Conservation (phyloP, 2,888 invertebrate genomes). For the Lithophane ornitopus region DNA sequence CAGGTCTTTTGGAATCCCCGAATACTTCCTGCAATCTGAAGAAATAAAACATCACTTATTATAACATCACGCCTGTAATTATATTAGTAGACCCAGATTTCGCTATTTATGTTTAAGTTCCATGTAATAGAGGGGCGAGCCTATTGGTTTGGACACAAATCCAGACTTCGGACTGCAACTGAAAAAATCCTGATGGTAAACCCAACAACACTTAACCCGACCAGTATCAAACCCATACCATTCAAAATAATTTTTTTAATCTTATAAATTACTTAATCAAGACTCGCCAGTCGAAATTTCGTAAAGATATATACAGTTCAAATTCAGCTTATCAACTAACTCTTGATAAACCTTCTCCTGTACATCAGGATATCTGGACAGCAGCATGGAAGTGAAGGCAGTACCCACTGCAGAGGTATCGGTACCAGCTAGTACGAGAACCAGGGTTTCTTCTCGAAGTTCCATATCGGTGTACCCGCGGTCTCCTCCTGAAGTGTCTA, state of each 20-base stretch:
- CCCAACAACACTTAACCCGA: neutral
- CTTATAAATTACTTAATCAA: neutral
- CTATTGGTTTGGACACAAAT: neutral
- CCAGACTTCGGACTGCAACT: neutral
- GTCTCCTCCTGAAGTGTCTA: constrained; percentile 64
- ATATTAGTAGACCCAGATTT: neutral
- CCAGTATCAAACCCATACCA: neutral
- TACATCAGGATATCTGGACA: constrained; percentile 70
- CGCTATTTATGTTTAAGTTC: neutral
- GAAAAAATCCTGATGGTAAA: neutral
- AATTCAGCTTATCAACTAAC: constrained; percentile 50
- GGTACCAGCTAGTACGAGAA: constrained; percentile 76
- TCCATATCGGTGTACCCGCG: constrained; percentile 69
- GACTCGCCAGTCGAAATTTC: neutral
- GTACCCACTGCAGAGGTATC: constrained; percentile 77
- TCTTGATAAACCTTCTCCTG: constrained; percentile 76
- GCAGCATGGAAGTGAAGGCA: constrained; percentile 70
- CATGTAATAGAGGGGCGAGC: neutral
- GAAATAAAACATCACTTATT: neutral
- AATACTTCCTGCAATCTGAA: constrained; percentile 64
- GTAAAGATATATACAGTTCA: neutral
- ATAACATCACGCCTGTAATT: neutral
- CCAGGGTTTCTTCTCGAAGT: constrained; percentile 74
- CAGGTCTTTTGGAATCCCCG: constrained; percentile 56
- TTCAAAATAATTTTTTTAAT: neutral